Conservation (phyloP, 2,888 invertebrate species). For the Eurois occulta region DNA sequence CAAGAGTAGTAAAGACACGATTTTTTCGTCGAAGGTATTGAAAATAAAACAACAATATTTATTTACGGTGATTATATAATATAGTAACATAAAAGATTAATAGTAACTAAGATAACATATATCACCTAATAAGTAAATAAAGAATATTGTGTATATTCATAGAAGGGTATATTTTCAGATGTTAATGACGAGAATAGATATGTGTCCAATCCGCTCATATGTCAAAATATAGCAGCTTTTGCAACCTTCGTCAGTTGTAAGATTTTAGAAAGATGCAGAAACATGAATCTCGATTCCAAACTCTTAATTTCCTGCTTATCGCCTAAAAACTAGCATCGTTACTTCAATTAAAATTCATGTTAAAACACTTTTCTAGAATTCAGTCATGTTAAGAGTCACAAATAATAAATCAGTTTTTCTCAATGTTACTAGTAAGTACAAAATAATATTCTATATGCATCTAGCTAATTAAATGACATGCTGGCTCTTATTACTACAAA, state of each 20-base stretch:
- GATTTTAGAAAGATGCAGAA: not conserved
- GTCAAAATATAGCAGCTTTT: conserved; percentile 15
- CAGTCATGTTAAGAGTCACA: not conserved
- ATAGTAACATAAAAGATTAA: conserved; percentile 68
- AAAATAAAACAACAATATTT: conserved; percentile 57
- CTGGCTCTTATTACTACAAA: conserved; percentile 27
- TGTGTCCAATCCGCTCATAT: conserved; percentile 40
- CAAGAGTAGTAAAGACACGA: not conserved
- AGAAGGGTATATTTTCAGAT: conserved; percentile 50
- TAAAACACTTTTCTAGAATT: conserved; percentile 1
- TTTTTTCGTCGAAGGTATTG: not conserved
- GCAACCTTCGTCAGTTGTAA: conserved; percentile 3
- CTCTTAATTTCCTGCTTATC: not conserved
- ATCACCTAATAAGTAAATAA: conserved; percentile 60
- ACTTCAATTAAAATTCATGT: not conserved
- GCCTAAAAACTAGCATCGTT: not conserved
- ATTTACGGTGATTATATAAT: conserved; percentile 67
- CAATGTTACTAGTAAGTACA: conserved; percentile 33
- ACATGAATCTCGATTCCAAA: not conserved
- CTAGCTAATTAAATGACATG: conserved; percentile 44
- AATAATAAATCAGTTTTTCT: not conserved
- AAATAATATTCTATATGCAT: conserved; percentile 21
- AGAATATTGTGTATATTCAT: conserved; percentile 61
- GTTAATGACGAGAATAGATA: conserved; percentile 43
- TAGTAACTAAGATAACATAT: conserved; percentile 69